Percentiles rank a stretch among this genome's conserved stretches.
Evolutionary conservation across 2,797 vertebrate species (phyloP).

Genomic region (Okamejei kenojei): DNA sequence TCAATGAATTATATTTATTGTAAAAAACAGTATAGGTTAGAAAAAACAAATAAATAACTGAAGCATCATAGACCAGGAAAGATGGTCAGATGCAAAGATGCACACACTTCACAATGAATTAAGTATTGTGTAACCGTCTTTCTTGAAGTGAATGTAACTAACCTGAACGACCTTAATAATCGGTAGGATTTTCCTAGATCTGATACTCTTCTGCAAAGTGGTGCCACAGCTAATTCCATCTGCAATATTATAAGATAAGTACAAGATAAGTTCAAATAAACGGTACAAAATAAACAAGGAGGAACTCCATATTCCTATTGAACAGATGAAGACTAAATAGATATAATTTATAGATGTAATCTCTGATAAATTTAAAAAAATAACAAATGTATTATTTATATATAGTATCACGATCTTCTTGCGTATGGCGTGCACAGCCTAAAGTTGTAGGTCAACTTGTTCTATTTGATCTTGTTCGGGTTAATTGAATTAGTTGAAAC

Average conservation of each 20-base stretch:
- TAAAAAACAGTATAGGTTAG: not conserved
- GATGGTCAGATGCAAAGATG: not conserved
- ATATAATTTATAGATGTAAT: not conserved
- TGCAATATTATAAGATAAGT: constrained; percentile 50
- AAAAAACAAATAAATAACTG: not conserved
- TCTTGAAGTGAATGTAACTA: constrained; percentile 41
- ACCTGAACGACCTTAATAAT: constrained; percentile 92
- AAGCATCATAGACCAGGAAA: not conserved
- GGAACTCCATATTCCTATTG: not conserved
- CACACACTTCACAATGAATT: not conserved
- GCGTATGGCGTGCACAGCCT: too few relatives aligned
- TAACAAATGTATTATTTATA: not conserved
- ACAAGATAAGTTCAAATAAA: not conserved
- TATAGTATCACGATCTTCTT: not conserved
- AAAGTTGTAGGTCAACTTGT: too few relatives aligned
- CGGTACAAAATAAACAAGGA: not conserved
- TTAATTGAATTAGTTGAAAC: too few relatives aligned
- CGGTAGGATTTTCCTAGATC: constrained; percentile 85
- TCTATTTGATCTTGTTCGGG: too few relatives aligned
- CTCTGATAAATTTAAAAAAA: not conserved
- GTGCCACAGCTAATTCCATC: constrained; percentile 94
- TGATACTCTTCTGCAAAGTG: constrained; percentile 83
- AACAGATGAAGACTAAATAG: not conserved
- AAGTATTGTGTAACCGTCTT: not conserved
- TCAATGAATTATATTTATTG: not conserved